phyloP scores from a whole-genome alignment of 2,113 vertebrate genomes.

The Chiloscyllium plagiosum region DNA sequence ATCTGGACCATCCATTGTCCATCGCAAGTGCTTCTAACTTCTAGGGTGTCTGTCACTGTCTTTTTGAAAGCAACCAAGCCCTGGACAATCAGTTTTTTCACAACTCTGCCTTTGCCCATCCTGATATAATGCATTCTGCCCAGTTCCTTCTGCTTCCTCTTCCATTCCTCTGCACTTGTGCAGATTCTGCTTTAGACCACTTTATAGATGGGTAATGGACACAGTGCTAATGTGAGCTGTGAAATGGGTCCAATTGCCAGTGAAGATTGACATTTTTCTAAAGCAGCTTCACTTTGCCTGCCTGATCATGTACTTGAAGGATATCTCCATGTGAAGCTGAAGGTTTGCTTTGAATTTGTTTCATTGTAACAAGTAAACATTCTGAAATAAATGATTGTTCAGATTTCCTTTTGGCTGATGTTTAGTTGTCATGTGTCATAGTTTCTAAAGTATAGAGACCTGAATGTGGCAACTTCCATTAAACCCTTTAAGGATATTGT shows the following conservation, averaged over 20 bases:
- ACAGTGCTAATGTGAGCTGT: not conserved
- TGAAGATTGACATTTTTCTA: not conserved
- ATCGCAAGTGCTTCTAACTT: constrained; percentile 31
- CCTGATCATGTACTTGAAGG: too few relatives aligned
- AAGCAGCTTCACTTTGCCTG: not conserved
- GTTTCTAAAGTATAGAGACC: too few relatives aligned
- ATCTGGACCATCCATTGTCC: not conserved
- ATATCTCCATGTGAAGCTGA: not conserved
- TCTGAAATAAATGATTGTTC: not conserved
- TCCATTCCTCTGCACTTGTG: not conserved
- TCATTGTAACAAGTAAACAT: not conserved
- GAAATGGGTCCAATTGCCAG: not conserved
- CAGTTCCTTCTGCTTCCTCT: not conserved
- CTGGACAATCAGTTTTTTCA: not conserved
- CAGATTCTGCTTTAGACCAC: not conserved
- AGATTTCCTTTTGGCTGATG: not conserved
- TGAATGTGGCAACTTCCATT: too few relatives aligned
- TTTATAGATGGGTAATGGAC: not conserved
- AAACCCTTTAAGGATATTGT: too few relatives aligned
- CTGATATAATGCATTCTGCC: not conserved
- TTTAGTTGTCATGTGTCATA: too few relatives aligned
- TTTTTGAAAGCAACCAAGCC: too few relatives aligned
- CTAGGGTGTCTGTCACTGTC: not conserved
- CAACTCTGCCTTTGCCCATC: not conserved
- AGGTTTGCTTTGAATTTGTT: not conserved